A percentile compares a stretch with the other conserved stretches of the same genome.
These are phyloP conservation scores for Climacteris rufus DNA, from an alignment of 2,113 vertebrate genomes.

Conservation along the genomic window DNA sequence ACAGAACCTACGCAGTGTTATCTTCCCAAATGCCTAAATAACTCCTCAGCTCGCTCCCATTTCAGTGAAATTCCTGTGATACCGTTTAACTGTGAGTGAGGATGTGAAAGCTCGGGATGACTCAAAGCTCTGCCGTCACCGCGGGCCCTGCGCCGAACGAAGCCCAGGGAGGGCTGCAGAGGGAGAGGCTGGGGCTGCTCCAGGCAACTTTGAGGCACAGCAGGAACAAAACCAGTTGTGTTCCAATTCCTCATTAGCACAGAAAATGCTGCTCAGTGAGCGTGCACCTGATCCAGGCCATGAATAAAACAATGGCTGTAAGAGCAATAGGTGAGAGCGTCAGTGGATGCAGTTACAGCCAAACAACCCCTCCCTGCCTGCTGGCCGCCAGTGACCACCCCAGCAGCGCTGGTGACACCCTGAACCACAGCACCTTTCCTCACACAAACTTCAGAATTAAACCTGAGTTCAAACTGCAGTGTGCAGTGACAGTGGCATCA, in stretches of 20 bases:
- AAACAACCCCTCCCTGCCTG: background rate
- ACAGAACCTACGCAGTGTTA: background rate
- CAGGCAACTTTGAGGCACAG: background rate
- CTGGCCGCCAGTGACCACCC: background rate
- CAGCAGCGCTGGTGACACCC: background rate
- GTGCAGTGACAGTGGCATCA: background rate
- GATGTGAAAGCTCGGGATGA: background rate
- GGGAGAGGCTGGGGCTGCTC: background rate
- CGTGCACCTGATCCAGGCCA: rapidly evolving
- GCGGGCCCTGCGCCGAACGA: background rate
- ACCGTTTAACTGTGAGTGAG: background rate
- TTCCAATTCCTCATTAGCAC: background rate
- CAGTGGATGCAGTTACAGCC: too few relatives aligned
- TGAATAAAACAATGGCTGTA: background rate
- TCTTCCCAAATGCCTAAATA: background rate
- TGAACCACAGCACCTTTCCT: background rate
- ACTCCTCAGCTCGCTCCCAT: background rate
- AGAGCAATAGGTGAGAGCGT: too few relatives aligned
- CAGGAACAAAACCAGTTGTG: background rate
- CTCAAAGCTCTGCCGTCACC: background rate
- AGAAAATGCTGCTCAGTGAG: background rate
- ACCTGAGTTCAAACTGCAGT: background rate
- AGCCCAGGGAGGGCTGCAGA: background rate
- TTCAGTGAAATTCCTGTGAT: background rate
- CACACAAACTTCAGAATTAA: background rate